Percentiles rank a stretch among this genome's conserved stretches.
phyloP scores from a whole-genome alignment of 2,888 invertebrate genomes.

The Erpobdella octoculata region DNA sequence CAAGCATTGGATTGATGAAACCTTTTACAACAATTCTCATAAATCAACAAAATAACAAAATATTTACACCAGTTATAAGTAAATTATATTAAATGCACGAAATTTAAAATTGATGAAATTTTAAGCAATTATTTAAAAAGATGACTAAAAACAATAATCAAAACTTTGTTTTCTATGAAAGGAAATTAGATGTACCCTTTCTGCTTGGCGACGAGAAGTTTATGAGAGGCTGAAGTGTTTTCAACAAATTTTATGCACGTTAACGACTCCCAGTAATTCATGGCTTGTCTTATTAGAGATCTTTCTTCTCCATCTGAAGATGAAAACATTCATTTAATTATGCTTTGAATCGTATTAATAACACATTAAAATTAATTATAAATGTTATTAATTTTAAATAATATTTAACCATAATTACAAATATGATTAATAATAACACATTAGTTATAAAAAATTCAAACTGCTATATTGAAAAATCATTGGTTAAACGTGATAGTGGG shows the following conservation, averaged over 20 bases:
- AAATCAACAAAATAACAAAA: too few species aligned
- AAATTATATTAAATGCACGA: too few species aligned
- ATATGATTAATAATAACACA: too few species aligned
- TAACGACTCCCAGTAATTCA: slow-evolving; percentile 42
- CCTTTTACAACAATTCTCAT: too few species aligned
- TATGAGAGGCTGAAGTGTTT: slow-evolving; percentile 30
- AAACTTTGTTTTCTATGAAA: too few species aligned
- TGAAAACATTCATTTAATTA: too few species aligned
- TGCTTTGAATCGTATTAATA: too few species aligned
- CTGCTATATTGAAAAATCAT: too few species aligned
- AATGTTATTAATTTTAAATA: not conserved
- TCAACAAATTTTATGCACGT: slow-evolving; percentile 45
- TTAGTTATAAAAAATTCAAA: too few species aligned
- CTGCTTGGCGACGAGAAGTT: slow-evolving; percentile 35
- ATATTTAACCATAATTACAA: not conserved
- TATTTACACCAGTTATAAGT: too few species aligned
- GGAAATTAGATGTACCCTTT: slow-evolving; percentile 37
- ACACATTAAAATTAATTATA: not conserved
- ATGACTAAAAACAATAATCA: not conserved
- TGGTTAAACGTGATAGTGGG: too few species aligned
- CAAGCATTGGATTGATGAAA: not conserved
- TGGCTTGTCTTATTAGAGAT: slow-evolving; percentile 39
- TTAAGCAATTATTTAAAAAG: not conserved
- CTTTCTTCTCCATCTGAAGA: slow-evolving; percentile 38
- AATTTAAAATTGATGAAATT: not conserved